phyloP scores from a whole-genome alignment of 2,888 invertebrate genomes.

The Drosophila mettleri region DNA sequence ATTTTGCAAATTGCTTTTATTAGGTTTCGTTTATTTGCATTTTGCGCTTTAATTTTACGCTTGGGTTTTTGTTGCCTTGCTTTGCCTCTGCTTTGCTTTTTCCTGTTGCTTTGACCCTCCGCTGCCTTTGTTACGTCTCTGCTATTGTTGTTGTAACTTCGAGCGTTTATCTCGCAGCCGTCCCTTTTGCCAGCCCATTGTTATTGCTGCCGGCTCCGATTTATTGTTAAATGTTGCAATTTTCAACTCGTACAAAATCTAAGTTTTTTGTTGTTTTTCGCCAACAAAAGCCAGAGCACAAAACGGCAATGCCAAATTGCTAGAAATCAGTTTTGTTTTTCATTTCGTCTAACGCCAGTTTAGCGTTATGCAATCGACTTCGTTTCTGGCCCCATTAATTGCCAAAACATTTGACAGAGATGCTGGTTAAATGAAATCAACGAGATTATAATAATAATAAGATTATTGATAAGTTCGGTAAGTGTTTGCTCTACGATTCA shows the following conservation, averaged over 20 bases:
- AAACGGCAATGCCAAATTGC: conserved; percentile 63
- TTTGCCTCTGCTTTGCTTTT: background rate
- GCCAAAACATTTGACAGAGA: conserved; percentile 17
- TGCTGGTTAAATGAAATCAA: conserved; percentile 46
- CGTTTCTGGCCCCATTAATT: conserved; percentile 46
- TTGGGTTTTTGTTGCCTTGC: conserved; percentile 31
- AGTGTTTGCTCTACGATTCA: too few relatives aligned
- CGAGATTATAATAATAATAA: conserved; percentile 25
- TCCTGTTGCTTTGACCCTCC: conserved; percentile 50
- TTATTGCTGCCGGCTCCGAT: conserved; percentile 35
- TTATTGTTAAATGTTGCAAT: conserved; percentile 73
- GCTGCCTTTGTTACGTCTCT: conserved; percentile 65
- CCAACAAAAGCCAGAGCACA: conserved; percentile 22
- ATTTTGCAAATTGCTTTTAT: conserved; percentile 80
- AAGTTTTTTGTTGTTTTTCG: conserved; percentile 38
- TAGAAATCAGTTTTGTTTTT: conserved; percentile 51
- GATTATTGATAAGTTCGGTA: conserved; percentile 7
- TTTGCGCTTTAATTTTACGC: conserved; percentile 79
- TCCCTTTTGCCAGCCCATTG: conserved; percentile 15
- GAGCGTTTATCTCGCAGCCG: conserved; percentile 37
- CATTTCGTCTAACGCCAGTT: conserved; percentile 45
- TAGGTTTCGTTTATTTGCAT: conserved; percentile 82
- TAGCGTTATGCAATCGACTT: conserved; percentile 60
- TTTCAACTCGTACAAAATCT: conserved; percentile 70
- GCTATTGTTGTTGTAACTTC: conserved; percentile 43